Conservation (phyloP, 2,888 invertebrate species). For the Amblyjoppa proteus region DNA sequence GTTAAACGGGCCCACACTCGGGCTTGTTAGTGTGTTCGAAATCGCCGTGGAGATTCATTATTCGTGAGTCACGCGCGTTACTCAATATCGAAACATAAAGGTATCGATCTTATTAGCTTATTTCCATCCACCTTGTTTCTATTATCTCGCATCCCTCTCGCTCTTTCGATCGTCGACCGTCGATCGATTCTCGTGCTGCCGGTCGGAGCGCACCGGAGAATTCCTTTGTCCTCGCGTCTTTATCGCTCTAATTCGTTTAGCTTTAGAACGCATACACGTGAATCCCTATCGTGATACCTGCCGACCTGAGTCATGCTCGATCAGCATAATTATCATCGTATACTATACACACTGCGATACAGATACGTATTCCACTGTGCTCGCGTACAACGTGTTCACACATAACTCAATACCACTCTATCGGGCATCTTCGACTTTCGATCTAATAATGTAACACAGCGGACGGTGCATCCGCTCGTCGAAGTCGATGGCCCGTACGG, state of each 20-base stretch:
- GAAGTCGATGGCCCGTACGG: neutral
- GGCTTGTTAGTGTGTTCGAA: slow-evolving; percentile 64
- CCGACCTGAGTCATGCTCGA: slow-evolving; percentile 64
- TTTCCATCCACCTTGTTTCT: slow-evolving; percentile 48
- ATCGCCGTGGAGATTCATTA: slow-evolving; percentile 69
- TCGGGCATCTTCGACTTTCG: neutral
- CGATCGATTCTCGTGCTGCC: slow-evolving; percentile 49
- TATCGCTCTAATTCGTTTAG: slow-evolving; percentile 81
- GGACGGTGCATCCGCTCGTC: neutral
- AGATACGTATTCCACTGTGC: neutral
- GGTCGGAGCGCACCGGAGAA: slow-evolving; percentile 52
- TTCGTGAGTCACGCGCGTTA: slow-evolving; percentile 73
- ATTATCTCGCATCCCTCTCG: slow-evolving; percentile 69
- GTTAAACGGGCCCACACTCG: slow-evolving; percentile 46
- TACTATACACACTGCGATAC: neutral
- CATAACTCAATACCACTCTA: neutral
- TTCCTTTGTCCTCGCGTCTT: slow-evolving; percentile 68
- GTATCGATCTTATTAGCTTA: slow-evolving; percentile 72
- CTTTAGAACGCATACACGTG: slow-evolving; percentile 73
- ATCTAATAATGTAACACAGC: slow-evolving; percentile 25
- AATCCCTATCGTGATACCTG: slow-evolving; percentile 66
- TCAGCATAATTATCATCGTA: slow-evolving; percentile 57
- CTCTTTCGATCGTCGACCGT: slow-evolving; percentile 47
- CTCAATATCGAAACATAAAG: slow-evolving; percentile 68
- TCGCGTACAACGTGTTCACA: slow-evolving; percentile 44